Evolutionary conservation across 2,797 vertebrate genomes (phyloP).

Genomic region (Myotis findleyi): DNA sequence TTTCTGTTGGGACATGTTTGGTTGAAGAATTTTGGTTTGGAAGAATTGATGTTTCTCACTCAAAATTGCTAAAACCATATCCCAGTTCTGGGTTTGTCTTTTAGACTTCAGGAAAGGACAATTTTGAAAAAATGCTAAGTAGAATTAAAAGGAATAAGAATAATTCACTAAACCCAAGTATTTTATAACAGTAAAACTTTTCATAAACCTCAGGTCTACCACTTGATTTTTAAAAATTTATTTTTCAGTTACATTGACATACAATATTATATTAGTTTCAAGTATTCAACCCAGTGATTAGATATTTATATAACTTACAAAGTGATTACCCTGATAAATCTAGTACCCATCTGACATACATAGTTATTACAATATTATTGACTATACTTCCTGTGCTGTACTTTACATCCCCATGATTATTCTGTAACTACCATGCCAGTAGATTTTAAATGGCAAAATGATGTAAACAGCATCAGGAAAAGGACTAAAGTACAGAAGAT

Average conservation of each 20-base stretch:
- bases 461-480: background rate
- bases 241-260: background rate
- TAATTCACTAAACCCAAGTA: background rate
- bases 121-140: background rate
- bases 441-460: conserved; percentile 16
- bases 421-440: background rate
- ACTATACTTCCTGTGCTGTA: background rate
- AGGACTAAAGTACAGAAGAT: background rate
- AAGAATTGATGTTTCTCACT: conserved; percentile 37
- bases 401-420: background rate
- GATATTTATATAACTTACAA: background rate
- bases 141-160: conserved; percentile 13
- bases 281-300: background rate
- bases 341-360: background rate
- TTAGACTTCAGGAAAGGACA: conserved; percentile 33
- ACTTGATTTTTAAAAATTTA: conserved; percentile 6
- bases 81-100: background rate
- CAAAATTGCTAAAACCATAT: conserved; percentile 17
- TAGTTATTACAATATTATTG: background rate
- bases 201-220: background rate
- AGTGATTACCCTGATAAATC: background rate
- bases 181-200: conserved; percentile 26
- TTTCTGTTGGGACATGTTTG: background rate
- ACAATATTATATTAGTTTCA: background rate
- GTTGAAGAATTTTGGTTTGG: conserved; percentile 42